Evolutionary conservation across 2,113 vertebrate species (phyloP).

Genomic region (Oreochromis niloticus): DNA sequence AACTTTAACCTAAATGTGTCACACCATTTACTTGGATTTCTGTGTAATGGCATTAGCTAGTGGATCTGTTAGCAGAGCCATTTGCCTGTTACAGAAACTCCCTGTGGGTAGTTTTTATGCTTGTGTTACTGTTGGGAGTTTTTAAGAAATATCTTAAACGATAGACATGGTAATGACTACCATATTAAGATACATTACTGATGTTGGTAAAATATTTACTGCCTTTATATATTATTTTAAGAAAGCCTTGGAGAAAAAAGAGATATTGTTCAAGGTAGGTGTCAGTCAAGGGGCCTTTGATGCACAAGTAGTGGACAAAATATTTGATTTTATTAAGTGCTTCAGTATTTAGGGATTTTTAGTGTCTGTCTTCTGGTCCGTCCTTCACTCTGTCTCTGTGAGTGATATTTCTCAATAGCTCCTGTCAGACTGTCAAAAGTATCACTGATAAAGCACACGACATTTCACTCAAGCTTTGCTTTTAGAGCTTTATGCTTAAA

Average conservation of each 20-base stretch:
- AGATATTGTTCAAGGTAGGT: not conserved
- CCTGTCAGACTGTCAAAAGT: constrained; percentile 35
- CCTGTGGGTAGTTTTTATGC: not conserved
- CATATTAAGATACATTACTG: not conserved
- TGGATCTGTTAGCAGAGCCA: not conserved
- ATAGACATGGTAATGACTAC: not conserved
- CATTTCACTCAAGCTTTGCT: constrained; percentile 26
- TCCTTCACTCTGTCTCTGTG: constrained; percentile 9
- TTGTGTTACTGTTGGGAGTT: not conserved
- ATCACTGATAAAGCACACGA: constrained; percentile 3
- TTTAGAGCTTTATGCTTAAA: constrained; percentile 7
- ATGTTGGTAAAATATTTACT: not conserved
- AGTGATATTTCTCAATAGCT: constrained; percentile 12
- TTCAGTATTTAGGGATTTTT: not conserved
- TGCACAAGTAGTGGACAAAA: not conserved
- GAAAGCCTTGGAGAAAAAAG: not conserved
- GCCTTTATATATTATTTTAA: not conserved
- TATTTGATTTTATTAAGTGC: not conserved
- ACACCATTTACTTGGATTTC: not conserved
- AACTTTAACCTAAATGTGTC: not conserved
- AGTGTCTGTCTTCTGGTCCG: not conserved
- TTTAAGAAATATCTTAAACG: not conserved
- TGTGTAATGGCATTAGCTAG: not conserved
- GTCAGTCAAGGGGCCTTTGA: not conserved
- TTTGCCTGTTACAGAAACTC: not conserved